Evolutionary conservation across 2,888 invertebrate species (phyloP).

Genomic region (Protophormia terraenovae): DNA sequence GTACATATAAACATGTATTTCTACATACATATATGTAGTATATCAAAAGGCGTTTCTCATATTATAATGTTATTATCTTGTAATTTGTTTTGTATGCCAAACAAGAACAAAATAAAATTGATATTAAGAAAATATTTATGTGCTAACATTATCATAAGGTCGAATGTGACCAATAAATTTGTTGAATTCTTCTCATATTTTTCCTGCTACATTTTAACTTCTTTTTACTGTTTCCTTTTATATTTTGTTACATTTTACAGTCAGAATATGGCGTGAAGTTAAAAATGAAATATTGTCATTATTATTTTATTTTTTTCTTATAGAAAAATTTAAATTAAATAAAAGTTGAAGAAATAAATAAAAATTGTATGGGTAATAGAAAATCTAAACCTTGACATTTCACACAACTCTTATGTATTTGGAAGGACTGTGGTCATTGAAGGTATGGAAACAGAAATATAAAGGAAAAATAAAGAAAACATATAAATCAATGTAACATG

Average conservation of each 20-base stretch:
- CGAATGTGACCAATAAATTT: constrained; percentile 54
- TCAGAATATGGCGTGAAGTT: background rate
- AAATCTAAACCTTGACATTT: background rate
- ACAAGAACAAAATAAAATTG: constrained; percentile 39
- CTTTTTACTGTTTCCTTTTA: background rate
- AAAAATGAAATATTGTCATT: background rate
- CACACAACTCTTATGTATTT: background rate
- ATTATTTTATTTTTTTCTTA: background rate
- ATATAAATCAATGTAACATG: background rate
- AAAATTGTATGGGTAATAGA: background rate
- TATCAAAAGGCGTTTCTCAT: constrained; percentile 54
- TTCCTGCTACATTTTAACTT: background rate
- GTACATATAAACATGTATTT: background rate
- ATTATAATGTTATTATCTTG: constrained; percentile 63
- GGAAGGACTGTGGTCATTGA: background rate
- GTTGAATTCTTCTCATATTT: background rate
- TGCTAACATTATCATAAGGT: constrained; percentile 24
- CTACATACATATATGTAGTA: background rate
- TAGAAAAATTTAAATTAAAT: background rate
- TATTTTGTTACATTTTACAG: background rate
- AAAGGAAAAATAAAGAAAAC: background rate
- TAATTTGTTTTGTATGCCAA: constrained; percentile 63
- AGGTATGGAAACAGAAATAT: background rate
- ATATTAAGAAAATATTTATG: constrained; percentile 60
- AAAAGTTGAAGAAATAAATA: background rate